Evolutionary conservation across 1,140 invertebrate genomes (phyloP).

Genomic region (Globodera rostochiensis): DNA sequence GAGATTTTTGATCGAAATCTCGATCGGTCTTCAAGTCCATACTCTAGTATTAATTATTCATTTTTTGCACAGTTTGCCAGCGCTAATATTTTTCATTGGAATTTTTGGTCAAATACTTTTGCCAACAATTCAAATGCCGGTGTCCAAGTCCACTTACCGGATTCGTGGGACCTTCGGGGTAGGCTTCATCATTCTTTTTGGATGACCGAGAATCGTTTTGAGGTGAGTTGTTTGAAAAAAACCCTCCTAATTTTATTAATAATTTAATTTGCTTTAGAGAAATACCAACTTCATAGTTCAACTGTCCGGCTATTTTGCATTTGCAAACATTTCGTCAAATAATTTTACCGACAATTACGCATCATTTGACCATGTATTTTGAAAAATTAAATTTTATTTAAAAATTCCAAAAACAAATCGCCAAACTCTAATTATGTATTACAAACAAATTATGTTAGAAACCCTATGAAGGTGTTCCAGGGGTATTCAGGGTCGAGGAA

Average conservation of each 20-base stretch:
- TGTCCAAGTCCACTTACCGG: conserved; percentile 82
- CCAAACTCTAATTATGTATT: no score
- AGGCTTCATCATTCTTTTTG: conserved; percentile 87
- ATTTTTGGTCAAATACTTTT: conserved; percentile 82
- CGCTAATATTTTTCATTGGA: conserved; percentile 91
- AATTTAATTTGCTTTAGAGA: conserved; percentile 76
- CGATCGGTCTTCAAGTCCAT: no score
- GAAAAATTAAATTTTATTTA: no score
- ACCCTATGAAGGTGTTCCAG: no score
- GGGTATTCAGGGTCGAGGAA: no score
- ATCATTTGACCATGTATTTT: not conserved
- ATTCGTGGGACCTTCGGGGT: conserved; percentile 91
- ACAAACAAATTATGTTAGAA: no score
- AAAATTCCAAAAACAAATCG: no score
- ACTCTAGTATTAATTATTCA: not conserved
- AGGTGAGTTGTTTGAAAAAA: conserved; percentile 9
- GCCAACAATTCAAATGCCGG: conserved; percentile 82
- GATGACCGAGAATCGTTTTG: conserved; percentile 65
- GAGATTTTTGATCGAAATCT: no score
- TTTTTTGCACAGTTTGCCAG: conserved; percentile 72
- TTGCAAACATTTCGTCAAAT: conserved; percentile 78
- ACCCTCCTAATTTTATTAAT: conserved; percentile 65
- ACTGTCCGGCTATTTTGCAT: conserved; percentile 86
- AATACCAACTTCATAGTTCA: conserved; percentile 83
- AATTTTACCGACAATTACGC: conserved; percentile 79